A percentile compares a stretch with the other conserved stretches of the same genome.
phyloP scores from a whole-genome alignment of 2,113 vertebrate species.

The Erpornis zantholeuca region DNA sequence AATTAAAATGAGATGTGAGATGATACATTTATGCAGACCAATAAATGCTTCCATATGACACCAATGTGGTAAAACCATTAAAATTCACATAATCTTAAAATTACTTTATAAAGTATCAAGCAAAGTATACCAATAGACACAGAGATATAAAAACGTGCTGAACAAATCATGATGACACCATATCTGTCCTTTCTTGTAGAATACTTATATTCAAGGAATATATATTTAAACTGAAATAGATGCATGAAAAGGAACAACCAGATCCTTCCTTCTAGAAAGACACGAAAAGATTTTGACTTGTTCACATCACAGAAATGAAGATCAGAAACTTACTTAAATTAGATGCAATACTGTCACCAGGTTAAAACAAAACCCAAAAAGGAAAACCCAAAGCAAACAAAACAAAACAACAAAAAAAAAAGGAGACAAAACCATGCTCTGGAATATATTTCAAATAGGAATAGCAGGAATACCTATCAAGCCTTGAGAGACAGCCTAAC shows the following conservation, averaged over 20 bases:
- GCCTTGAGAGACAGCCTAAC: background rate
- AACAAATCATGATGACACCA: background rate
- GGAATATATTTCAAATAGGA: background rate
- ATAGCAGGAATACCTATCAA: background rate
- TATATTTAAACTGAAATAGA: background rate
- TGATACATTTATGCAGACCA: background rate
- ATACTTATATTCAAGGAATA: background rate
- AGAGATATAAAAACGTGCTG: background rate
- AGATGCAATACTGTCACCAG: background rate
- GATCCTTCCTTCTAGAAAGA: background rate
- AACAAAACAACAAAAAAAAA: background rate
- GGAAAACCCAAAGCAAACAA: background rate
- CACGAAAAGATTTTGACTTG: background rate
- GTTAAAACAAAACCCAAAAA: background rate
- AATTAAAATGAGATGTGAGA: background rate
- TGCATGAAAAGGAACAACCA: background rate
- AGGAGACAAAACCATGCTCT: background rate
- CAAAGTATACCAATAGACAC: background rate
- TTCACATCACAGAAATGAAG: background rate
- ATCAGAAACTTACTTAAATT: background rate
- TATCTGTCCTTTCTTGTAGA: background rate
- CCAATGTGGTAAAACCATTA: background rate
- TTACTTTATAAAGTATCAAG: background rate
- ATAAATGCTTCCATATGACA: background rate
- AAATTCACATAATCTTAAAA: background rate